Conservation (phyloP, 2,797 vertebrate species). For the Scolopax bukidnonensis region DNA sequence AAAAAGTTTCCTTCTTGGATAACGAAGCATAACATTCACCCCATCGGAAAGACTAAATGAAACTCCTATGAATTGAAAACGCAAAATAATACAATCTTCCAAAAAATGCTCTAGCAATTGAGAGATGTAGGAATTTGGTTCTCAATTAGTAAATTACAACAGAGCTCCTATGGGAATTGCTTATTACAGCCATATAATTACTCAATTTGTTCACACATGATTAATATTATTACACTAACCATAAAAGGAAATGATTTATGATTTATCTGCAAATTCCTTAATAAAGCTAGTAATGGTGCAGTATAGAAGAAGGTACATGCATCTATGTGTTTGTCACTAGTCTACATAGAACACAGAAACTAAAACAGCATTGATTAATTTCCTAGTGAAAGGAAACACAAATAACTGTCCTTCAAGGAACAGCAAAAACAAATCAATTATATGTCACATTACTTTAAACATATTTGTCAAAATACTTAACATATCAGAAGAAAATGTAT, state of each 20-base stretch:
- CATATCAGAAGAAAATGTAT: not conserved
- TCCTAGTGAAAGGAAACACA: not conserved
- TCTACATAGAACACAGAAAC: not conserved
- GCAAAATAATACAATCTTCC: too few species aligned
- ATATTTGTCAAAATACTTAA: not conserved
- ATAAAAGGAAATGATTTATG: conserved; percentile 27
- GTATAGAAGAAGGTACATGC: not conserved
- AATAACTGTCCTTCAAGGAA: not conserved
- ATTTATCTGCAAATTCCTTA: conserved; percentile 29
- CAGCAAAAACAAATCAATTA: not conserved
- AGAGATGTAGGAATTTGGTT: not conserved
- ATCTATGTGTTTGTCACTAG: not conserved
- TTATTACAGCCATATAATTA: not conserved
- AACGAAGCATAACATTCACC: too few species aligned
- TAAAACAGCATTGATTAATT: not conserved
- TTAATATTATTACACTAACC: conserved; percentile 31
- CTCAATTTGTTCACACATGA: conserved; percentile 7
- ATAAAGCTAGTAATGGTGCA: not conserved
- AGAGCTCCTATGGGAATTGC: not conserved
- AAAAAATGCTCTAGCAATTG: too few species aligned
- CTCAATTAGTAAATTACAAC: conserved; percentile 55
- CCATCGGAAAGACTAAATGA: too few species aligned
- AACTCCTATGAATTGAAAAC: too few species aligned
- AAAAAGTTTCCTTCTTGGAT: too few species aligned
- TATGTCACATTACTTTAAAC: not conserved